Evolutionary conservation across 2,797 vertebrate species (phyloP).

Genomic region (Chloroceryle amazona): DNA sequence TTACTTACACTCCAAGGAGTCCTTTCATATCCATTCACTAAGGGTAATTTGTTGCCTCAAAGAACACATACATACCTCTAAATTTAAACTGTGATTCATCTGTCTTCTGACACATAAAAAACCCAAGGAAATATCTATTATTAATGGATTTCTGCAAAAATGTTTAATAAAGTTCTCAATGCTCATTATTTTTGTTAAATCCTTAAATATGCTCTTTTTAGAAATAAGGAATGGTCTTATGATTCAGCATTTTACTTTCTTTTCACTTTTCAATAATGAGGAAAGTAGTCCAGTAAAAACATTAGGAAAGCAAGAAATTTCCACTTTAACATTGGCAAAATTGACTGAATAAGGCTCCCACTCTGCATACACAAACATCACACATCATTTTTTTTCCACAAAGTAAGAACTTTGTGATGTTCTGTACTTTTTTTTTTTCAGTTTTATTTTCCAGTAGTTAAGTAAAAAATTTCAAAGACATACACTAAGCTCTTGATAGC

Average conservation of each 20-base stretch:
- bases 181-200: not conserved
- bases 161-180: not conserved
- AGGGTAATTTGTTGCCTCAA: constrained; percentile 6
- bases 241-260: not conserved
- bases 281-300: not conserved
- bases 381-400: not conserved
- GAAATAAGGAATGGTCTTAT: not conserved
- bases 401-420: not conserved
- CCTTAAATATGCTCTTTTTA: not conserved
- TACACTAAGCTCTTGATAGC: not conserved
- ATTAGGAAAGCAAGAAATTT: not conserved
- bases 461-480: not conserved
- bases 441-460: not conserved
- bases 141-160: constrained; percentile 12
- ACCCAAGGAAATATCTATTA: not conserved
- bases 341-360: not conserved
- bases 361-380: not conserved
- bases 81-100: constrained; percentile 16
- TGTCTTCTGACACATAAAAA: not conserved
- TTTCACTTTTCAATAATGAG: not conserved
- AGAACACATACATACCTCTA: constrained; percentile 9
- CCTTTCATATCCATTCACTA: constrained; percentile 16
- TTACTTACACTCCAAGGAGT: constrained; percentile 33
- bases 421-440: not conserved
- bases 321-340: not conserved